Evolutionary conservation across 2,797 vertebrate genomes (phyloP).

Genomic region (Neostethus bicornis): DNA sequence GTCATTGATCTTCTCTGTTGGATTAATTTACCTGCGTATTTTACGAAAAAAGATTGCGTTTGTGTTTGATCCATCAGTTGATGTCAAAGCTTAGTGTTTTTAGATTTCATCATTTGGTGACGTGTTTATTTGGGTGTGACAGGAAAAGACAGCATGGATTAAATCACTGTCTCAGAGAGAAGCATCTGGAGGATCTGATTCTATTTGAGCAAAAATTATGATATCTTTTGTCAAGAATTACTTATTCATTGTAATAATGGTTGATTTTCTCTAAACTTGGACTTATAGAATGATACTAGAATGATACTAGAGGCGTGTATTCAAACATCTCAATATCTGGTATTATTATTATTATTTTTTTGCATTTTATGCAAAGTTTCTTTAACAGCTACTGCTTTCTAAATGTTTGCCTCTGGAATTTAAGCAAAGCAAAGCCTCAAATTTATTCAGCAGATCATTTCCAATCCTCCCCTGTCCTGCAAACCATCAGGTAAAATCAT

Average conservation of each 20-base stretch:
- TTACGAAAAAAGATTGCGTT: constrained; percentile 23
- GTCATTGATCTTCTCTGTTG: not conserved
- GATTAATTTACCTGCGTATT: constrained; percentile 15
- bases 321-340: not conserved
- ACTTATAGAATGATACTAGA: no score
- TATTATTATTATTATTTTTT: no score
- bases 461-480: constrained; percentile 4
- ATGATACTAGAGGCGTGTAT: no score
- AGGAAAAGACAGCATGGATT: constrained; percentile 31
- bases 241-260: no score
- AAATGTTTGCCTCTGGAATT: constrained; percentile 34
- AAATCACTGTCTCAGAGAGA: constrained; percentile 25
- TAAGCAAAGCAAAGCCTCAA: constrained; percentile 23
- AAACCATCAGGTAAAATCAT: constrained; percentile 24
- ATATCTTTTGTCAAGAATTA: no score
- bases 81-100: constrained; percentile 19
- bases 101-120: constrained; percentile 56
- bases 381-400: constrained; percentile 29
- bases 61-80: constrained; percentile 46
- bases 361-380: constrained; percentile 28
- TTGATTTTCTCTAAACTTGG: constrained; percentile 1
- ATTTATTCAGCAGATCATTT: constrained; percentile 24
- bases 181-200: constrained; percentile 23
- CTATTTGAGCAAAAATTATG: constrained; percentile 7
- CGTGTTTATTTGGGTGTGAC: constrained; percentile 51